Evolutionary conservation across 2,113 vertebrate genomes (phyloP), one percentile per base, ranked within the genome.

Genomic region (Rhynchopsitta pachyrhyncha): DNA sequence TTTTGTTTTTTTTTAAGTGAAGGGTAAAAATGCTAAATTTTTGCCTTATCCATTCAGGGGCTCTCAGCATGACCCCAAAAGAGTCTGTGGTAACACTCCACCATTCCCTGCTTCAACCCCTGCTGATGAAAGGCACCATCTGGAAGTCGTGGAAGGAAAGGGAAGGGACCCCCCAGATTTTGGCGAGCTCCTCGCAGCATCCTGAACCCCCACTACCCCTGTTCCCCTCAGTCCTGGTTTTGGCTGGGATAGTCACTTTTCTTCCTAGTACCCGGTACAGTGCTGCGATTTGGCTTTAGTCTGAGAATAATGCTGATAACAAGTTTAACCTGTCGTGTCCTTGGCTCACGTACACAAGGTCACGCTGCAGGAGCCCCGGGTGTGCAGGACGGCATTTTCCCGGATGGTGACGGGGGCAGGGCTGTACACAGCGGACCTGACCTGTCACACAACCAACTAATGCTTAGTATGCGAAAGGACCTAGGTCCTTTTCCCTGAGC

Each of bases 181-280:
- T 2, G 2, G 33, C 19, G 53, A 41, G 53, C 20, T 53, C n/a
- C 52, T 35, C 1, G 0, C 33, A 27, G 68, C 2, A 0, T 8
- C 37, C 50, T 24, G 37, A 29, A 10, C 3, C 24, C 16, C 18
- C 16, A 35, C 13, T 24, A 35, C 9, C 69, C 35, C 5, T 5
- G 7, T 9, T 35, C 15, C 49, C 47, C 22, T 59, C 57, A 16
- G 33, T 59, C 22, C 57, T 35, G 33, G 33, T 35, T 35, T 59
- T 24, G 33, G 9, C 22, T 16, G 57, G 57, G 22, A 59, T 24
- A 59, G 22, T 23, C 23, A 24, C 33, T 24, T 59, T 59, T 59
- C 57, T 24, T 59, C 57, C 33, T 35, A 24, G 22, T 10, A 59
- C 13, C 33, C 15, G 4, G 57, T 35, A 22, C 57, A 10, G 57